Conservation (phyloP, 35 echinoderm and acorn worm genomes). For the Lytechinus pictus region DNA sequence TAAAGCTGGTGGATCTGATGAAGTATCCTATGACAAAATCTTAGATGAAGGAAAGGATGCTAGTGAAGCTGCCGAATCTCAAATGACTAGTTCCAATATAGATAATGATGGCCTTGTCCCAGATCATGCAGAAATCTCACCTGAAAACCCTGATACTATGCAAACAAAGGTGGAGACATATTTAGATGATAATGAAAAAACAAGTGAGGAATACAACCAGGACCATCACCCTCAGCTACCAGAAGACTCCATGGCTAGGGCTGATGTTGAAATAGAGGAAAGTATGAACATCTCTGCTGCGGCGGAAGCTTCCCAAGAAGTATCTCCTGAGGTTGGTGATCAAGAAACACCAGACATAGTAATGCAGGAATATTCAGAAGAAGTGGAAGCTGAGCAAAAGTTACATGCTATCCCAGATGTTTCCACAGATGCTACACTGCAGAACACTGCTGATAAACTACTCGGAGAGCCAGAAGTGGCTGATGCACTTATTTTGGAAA, state of each 20-base stretch:
- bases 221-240: background rate
- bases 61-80: background rate
- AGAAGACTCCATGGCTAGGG: background rate
- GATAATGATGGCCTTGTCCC: background rate
- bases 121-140: background rate
- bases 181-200: background rate
- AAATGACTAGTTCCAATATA: background rate
- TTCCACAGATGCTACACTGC: background rate
- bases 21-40: background rate
- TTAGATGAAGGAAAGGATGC: background rate
- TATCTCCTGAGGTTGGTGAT: background rate
- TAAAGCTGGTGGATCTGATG: background rate
- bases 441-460: constrained; percentile 34
- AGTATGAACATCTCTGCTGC: background rate
- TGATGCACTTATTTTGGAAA: background rate
- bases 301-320: background rate
- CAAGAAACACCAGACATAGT: background rate
- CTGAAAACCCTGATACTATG: background rate
- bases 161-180: constrained; percentile 15
- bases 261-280: background rate
- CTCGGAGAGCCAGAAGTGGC: constrained; percentile 1
- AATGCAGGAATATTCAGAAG: background rate
- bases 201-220: background rate
- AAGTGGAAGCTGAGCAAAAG: background rate
- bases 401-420: background rate